Evolutionary conservation across 2,797 vertebrate genomes (phyloP).

Genomic region (Iguana delicatissima): DNA sequence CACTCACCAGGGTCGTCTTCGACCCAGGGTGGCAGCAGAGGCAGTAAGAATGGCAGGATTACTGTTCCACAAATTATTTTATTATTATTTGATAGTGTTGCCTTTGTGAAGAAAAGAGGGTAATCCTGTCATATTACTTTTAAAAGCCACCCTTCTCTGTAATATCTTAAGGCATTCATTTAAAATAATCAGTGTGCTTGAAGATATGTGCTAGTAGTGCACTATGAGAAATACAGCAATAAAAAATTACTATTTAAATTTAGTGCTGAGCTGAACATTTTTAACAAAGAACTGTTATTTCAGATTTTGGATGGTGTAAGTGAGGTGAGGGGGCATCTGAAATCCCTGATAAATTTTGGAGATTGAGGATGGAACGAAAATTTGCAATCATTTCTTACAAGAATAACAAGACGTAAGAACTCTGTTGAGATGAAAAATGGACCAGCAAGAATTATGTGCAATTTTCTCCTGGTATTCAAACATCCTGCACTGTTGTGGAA

Average conservation of each 20-base stretch:
- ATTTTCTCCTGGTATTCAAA: no score
- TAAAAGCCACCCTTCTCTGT: background rate
- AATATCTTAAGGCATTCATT: conserved; percentile 2
- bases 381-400: no score
- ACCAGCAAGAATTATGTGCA: no score
- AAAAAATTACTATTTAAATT: background rate
- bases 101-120: background rate
- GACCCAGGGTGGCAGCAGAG: no score
- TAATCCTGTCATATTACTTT: background rate
- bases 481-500: no score
- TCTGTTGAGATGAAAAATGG: no score
- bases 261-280: background rate
- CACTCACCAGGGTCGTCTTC: no score
- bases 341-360: background rate
- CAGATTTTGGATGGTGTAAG: background rate
- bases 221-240: background rate
- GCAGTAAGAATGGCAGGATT: conserved; percentile 37
- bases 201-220: background rate
- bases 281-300: background rate
- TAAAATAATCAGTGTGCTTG: background rate
- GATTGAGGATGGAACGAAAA: background rate
- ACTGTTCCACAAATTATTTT: conserved; percentile 14
- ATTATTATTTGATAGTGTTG: background rate
- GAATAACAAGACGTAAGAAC: no score
- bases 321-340: no score